Conservation (phyloP, 2,888 invertebrate species). For the Hoplodrina blanda region DNA sequence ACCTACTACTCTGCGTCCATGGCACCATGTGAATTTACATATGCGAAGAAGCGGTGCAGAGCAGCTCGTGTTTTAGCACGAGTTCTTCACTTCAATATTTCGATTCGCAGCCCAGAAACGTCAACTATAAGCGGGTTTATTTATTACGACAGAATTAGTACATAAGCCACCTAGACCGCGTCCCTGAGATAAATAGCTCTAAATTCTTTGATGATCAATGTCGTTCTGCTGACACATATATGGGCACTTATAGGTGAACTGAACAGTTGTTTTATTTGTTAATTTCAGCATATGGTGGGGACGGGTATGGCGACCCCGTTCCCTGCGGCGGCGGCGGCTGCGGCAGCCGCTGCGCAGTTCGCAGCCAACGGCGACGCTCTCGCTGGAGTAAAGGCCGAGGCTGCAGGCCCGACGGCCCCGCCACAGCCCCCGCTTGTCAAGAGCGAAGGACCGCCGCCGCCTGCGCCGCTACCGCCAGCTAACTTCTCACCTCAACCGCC, state of each 20-base stretch:
- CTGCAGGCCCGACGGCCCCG: conserved; percentile 81
- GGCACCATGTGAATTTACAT: conserved; percentile 38
- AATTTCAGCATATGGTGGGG: conserved; percentile 97
- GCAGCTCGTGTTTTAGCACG: conserved; percentile 83
- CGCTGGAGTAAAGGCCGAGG: conserved; percentile 88
- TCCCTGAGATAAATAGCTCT: conserved; percentile 76
- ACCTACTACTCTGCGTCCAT: not conserved
- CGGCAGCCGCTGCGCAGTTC: conserved; percentile 91
- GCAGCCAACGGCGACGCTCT: conserved; percentile 90
- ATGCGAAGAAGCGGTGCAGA: conserved; percentile 60
- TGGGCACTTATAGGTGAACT: conserved; percentile 20
- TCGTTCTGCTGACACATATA: conserved; percentile 66
- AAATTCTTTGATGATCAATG: conserved; percentile 70
- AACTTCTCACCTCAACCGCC: conserved; percentile 88
- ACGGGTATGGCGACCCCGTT: conserved; percentile 96
- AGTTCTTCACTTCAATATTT: conserved; percentile 84
- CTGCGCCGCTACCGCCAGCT: conserved; percentile 83
- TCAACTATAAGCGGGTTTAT: conserved; percentile 84
- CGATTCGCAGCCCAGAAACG: conserved; percentile 87
- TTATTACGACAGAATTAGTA: conserved; percentile 86
- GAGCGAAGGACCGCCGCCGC: conserved; percentile 89
- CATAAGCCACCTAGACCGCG: conserved; percentile 74
- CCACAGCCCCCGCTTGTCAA: conserved; percentile 87
- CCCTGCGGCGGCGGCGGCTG: conserved; percentile 92
- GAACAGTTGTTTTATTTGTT: conserved; percentile 57